These are phyloP conservation scores for Lumbricus terrestris DNA, from an alignment of 2,888 invertebrate genomes.

Conservation along the genomic window DNA sequence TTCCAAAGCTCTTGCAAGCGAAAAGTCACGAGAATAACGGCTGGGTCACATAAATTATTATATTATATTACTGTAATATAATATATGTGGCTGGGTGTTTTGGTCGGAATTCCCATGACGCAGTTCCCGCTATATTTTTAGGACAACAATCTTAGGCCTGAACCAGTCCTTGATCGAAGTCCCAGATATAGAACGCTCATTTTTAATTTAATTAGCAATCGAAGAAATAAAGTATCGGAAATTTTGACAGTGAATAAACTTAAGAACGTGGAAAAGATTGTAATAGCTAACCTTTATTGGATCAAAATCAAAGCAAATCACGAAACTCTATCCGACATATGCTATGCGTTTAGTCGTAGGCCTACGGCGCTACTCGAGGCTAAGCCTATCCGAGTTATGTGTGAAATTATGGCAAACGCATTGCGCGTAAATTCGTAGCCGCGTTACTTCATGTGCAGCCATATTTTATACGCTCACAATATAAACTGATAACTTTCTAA, in stretches of 20 bases:
- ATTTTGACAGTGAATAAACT: background rate
- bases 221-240: background rate
- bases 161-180: background rate
- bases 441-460: background rate
- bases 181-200: background rate
- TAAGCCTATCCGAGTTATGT: background rate
- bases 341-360: background rate
- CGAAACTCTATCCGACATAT: background rate
- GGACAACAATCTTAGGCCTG: background rate
- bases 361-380: too few species aligned
- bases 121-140: background rate
- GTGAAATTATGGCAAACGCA: background rate
- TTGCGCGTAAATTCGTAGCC: background rate
- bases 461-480: background rate
- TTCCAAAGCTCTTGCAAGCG: background rate
- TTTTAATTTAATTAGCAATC: background rate
- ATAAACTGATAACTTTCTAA: too few species aligned
- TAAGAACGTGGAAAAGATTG: background rate
- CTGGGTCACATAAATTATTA: too few species aligned
- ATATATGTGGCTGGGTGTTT: background rate
- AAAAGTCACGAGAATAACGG: background rate
- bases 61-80: too few species aligned
- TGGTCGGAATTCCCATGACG: background rate
- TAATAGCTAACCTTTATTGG: background rate
- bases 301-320: background rate